Conservation (phyloP, 2,888 invertebrate species). For the Stramonita haemastoma region DNA sequence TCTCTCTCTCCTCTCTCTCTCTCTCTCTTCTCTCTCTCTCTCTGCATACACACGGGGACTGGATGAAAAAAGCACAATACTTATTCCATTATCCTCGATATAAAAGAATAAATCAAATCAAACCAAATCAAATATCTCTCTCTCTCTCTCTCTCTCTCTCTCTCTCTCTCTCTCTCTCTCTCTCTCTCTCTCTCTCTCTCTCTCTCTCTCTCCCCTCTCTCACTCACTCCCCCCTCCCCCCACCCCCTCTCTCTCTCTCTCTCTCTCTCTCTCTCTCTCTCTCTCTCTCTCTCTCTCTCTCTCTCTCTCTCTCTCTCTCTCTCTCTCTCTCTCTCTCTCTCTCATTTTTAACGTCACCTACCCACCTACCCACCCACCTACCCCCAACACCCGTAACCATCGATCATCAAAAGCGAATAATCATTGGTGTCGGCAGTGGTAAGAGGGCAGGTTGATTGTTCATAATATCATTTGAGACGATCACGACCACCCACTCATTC, state of each 20-base stretch:
- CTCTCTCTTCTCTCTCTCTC: too few relatives aligned
- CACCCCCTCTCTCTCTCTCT: background rate
- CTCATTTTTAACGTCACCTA: background rate
- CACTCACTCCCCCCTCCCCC: too few relatives aligned
- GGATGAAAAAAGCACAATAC: too few relatives aligned
- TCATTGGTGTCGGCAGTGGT: too few relatives aligned
- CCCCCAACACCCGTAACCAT: background rate
- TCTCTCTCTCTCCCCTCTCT: background rate
- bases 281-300: background rate
- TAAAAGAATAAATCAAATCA: too few relatives aligned
- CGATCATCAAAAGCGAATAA: too few relatives aligned
- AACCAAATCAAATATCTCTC: too few relatives aligned
- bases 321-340: conserved; percentile 6
- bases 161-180: conserved; percentile 8
- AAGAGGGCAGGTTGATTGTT: too few relatives aligned
- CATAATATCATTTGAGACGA: too few relatives aligned
- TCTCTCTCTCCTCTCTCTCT: background rate
- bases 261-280: background rate
- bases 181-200: conserved; percentile 17
- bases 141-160: background rate
- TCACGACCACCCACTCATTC: too few relatives aligned
- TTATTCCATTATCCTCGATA: too few relatives aligned
- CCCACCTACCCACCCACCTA: background rate
- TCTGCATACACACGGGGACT: too few relatives aligned
- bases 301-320: conserved; percentile 5